Evolutionary conservation across 2,113 vertebrate genomes (phyloP).

Genomic region (Rhinoderma darwinii): DNA sequence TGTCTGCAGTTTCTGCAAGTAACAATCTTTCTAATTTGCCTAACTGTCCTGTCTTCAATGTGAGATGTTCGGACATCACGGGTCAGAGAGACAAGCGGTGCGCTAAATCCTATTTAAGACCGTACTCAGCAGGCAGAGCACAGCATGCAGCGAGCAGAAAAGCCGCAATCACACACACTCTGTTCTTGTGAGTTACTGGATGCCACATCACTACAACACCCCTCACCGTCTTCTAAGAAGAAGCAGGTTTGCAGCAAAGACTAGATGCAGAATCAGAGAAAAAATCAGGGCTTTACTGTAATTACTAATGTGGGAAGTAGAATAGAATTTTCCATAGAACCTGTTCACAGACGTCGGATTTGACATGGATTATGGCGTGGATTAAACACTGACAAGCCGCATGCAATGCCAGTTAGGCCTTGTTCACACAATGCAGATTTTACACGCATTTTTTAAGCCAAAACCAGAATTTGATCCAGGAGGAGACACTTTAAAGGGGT

Average conservation of each 20-base stretch:
- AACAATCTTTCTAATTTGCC: slow-evolving; percentile 2
- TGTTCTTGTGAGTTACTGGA: slow-evolving; percentile 15
- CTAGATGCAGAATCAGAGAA: too few relatives aligned
- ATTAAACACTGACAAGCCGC: too few relatives aligned
- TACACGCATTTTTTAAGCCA: too few relatives aligned
- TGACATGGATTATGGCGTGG: too few relatives aligned
- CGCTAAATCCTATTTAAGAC: slow-evolving; percentile 43
- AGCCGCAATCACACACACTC: background rate
- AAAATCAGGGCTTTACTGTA: too few relatives aligned
- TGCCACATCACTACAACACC: background rate
- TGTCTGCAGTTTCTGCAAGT: slow-evolving; percentile 34
- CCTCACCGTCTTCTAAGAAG: background rate
- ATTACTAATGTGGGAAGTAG: too few relatives aligned
- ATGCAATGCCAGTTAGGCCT: too few relatives aligned
- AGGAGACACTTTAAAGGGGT: too few relatives aligned
- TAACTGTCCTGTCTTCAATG: slow-evolving; percentile 12
- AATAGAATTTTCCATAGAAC: too few relatives aligned
- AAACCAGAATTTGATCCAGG: too few relatives aligned
- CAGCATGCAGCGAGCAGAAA: background rate
- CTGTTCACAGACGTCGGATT: too few relatives aligned
- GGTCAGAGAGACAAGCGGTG: slow-evolving; percentile 23
- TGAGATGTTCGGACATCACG: slow-evolving; percentile 45
- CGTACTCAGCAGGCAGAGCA: slow-evolving; percentile 29
- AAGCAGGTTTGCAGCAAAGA: background rate
- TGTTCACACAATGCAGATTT: too few relatives aligned